phyloP scores from a whole-genome alignment of 2,797 vertebrate species.

The Poeciliopsis infans region DNA sequence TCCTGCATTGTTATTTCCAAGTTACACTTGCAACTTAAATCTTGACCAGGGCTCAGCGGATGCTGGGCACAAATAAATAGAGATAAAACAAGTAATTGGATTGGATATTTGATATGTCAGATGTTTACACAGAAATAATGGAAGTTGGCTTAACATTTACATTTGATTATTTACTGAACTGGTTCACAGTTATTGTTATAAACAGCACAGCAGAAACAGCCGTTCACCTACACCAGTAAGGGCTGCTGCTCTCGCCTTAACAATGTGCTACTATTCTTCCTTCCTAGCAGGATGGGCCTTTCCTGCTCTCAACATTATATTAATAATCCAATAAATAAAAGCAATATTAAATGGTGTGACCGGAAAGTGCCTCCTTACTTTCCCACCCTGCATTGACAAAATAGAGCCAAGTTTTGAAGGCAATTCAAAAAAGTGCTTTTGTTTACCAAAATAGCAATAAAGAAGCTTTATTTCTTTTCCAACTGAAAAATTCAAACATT shows the following conservation, averaged over 20 bases:
- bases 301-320: conserved; percentile 77
- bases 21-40: conserved; percentile 16
- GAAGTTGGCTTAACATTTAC: conserved; percentile 60
- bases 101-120: conserved; percentile 50
- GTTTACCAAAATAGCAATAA: conserved; percentile 30
- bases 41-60: conserved; percentile 28
- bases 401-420: conserved; percentile 19
- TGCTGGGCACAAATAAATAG: conserved; percentile 58
- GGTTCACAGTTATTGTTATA: conserved; percentile 64
- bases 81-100: conserved; percentile 44
- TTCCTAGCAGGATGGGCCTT: conserved; percentile 75
- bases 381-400: conserved; percentile 66
- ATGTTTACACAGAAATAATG: conserved; percentile 50
- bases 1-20: conserved; percentile 45
- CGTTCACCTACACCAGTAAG: conserved; percentile 55
- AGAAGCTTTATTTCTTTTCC: conserved; percentile 9
- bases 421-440: conserved; percentile 7
- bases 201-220: conserved; percentile 61
- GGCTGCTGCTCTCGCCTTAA: conserved; percentile 38
- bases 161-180: conserved; percentile 64
- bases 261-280: conserved; percentile 76
- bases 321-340: conserved; percentile 84
- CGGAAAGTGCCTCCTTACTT: conserved; percentile 73
- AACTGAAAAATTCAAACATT: background rate
- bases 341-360: conserved; percentile 82